Evolutionary conservation across 1,140 invertebrate species (phyloP), one percentile per base, ranked within the genome.

Genomic region (Drosophila kurseongensis): DNA sequence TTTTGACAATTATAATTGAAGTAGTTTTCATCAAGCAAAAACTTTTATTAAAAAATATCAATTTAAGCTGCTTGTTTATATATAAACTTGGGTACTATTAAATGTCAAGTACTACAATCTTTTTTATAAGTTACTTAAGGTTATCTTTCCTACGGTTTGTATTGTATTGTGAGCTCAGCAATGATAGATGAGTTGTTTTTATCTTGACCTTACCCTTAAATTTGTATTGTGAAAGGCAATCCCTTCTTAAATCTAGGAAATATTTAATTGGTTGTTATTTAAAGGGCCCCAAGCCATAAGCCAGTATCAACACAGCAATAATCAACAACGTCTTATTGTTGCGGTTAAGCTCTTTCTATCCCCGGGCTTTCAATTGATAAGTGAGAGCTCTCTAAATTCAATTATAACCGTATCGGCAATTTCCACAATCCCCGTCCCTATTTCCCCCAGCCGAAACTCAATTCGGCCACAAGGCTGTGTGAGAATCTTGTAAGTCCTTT

Each of bases 301-400:
- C 51, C 59, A 65, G 45, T n/a, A 27, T 44, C 10, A 44, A 27
- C 5, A 14, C 14, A 16, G 38, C 18, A 23, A 32, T 32, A 32
- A 32, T 32, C n/a, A 67, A n/a, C 12, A 23, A 42, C 45, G 38
- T n/a, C 35, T 65, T 32, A 67, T 65, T 67, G 59, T 51, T 63
- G 65, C 36, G 45, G 60, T 14, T 67, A 67, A 67, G 65, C 59
- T 65, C 29, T 44, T 63, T 16, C 8, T 32, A 51, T 66, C 60
- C 27, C 36, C 38, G 4, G 38, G 45, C 47, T n/a, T 50, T 66
- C 48, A 69, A 66, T 69, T 69, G 62, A 66, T 54, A 69, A 69
- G 48, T 56, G 51, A 71, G 67, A 68, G 62, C 67, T 69, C 27
- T 55, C 45, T 69, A 72, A 72, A 72, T 72, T 72, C 68, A 69